These are phyloP conservation scores for Diorhabda sublineata DNA, from an alignment of 1,140 invertebrate genomes.

Conservation along the genomic window DNA sequence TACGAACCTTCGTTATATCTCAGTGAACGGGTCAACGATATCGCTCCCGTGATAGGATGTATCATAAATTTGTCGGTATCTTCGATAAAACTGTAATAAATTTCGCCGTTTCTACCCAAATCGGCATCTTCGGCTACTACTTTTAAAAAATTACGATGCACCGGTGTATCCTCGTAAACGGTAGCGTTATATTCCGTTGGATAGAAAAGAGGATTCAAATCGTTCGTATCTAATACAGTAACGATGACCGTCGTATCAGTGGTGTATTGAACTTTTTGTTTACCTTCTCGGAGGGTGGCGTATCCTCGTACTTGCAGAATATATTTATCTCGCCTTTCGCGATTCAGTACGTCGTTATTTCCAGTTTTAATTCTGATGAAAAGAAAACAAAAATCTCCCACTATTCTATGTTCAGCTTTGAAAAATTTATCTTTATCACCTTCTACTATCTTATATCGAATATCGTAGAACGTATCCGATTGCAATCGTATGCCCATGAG, in stretches of 20 bases:
- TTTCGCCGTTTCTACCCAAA: slow-evolving; percentile 88
- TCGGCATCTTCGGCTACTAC: slow-evolving; percentile 91
- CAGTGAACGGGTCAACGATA: slow-evolving; percentile 78
- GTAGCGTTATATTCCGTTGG: slow-evolving; percentile 78
- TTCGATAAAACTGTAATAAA: slow-evolving; percentile 91
- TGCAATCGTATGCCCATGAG: slow-evolving; percentile 52
- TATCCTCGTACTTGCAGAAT: slow-evolving; percentile 75
- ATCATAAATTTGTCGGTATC: slow-evolving; percentile 81
- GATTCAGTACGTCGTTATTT: slow-evolving; percentile 80
- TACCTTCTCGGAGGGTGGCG: slow-evolving; percentile 56
- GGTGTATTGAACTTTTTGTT: slow-evolving; percentile 55
- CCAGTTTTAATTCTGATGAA: slow-evolving; percentile 80
- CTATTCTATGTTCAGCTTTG: slow-evolving; percentile 79
- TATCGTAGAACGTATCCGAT: slow-evolving; percentile 49
- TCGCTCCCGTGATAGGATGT: slow-evolving; percentile 85
- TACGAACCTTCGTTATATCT: slow-evolving; percentile 58
- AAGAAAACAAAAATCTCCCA: slow-evolving; percentile 93
- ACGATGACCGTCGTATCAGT: slow-evolving; percentile 73
- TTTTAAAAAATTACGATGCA: slow-evolving; percentile 72
- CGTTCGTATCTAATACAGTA: slow-evolving; percentile 84
- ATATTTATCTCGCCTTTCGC: slow-evolving; percentile 84
- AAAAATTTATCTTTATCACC: slow-evolving; percentile 89
- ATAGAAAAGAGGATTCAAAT: slow-evolving; percentile 88
- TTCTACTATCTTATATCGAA: slow-evolving; percentile 77
- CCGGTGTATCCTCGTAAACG: slow-evolving; percentile 84